Conservation (phyloP, 1,140 invertebrate genomes). For the Caenorhabditis brenneri region DNA sequence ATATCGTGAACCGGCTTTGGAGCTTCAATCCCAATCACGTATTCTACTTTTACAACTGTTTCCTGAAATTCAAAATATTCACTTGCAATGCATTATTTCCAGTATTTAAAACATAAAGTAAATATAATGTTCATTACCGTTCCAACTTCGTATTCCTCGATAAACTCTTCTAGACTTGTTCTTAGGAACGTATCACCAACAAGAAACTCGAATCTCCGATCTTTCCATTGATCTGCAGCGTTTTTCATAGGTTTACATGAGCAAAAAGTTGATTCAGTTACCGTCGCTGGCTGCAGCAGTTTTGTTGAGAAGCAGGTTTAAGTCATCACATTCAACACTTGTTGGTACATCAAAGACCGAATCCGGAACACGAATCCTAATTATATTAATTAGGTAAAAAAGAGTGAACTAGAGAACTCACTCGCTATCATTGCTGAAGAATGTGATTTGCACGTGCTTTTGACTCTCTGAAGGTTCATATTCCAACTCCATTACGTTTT, state of each 20-base stretch:
- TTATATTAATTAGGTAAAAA: not conserved
- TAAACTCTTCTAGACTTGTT: slow-evolving; percentile 60
- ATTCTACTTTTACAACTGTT: slow-evolving; percentile 63
- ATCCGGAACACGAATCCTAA: slow-evolving; percentile 31
- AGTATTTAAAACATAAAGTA: not conserved
- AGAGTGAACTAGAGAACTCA: slow-evolving; percentile 9
- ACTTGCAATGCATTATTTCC: not conserved
- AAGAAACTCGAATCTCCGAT: slow-evolving; percentile 64
- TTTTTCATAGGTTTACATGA: not conserved
- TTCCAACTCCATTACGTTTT: not conserved
- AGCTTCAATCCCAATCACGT: slow-evolving; percentile 59
- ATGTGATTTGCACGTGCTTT: slow-evolving; percentile 44
- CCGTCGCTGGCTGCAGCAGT: slow-evolving; percentile 18
- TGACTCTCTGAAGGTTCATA: not conserved
- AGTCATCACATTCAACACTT: slow-evolving; percentile 14
- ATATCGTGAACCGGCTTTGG: slow-evolving; percentile 61
- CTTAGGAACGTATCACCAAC: slow-evolving; percentile 61
- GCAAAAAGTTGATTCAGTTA: too few relatives aligned
- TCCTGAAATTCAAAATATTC: too few relatives aligned
- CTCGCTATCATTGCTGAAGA: slow-evolving; percentile 48
- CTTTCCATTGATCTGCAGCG: slow-evolving; percentile 62
- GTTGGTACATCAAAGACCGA: slow-evolving; percentile 47
- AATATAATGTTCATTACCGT: slow-evolving; percentile 8
- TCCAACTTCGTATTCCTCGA: slow-evolving; percentile 59
- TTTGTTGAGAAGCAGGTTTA: slow-evolving; percentile 53